Conservation (phyloP, 2,113 vertebrate species). For the Myotis lucifugus region DNA sequence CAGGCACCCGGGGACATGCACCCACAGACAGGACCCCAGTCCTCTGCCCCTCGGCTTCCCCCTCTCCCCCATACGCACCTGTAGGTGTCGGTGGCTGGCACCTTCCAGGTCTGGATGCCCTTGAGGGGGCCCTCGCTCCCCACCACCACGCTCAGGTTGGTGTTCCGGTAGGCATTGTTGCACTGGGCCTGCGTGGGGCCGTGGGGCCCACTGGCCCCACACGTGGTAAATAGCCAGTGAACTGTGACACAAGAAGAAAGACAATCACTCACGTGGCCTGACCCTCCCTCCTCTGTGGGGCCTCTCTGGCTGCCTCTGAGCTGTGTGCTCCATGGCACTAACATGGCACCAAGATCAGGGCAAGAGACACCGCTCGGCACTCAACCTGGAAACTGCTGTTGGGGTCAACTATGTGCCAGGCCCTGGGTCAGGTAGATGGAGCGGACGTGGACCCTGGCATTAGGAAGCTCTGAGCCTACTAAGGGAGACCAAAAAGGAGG, state of each 20-base stretch:
- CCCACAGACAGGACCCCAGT: neutral
- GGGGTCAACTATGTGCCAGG: neutral
- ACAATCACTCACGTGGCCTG: neutral
- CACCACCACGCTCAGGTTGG: slow-evolving; percentile 93
- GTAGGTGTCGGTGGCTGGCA: slow-evolving; percentile 94
- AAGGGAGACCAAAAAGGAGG: neutral
- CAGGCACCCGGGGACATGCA: neutral
- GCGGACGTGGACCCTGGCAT: neutral
- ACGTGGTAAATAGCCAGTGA: slow-evolving; percentile 95
- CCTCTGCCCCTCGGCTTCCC: neutral
- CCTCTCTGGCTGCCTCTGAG: neutral
- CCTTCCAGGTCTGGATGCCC: slow-evolving; percentile 95
- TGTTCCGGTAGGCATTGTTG: slow-evolving; percentile 93
- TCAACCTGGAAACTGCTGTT: neutral
- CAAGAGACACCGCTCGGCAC: neutral
- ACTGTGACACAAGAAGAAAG: slow-evolving; percentile 80
- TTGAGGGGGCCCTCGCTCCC: slow-evolving; percentile 90
- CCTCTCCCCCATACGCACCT: slow-evolving; percentile 84
- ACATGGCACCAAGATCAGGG: neutral
- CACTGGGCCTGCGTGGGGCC: slow-evolving; percentile 96
- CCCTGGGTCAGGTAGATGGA: neutral
- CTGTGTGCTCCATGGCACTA: neutral
- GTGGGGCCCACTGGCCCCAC: slow-evolving; percentile 93
- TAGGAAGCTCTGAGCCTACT: neutral
- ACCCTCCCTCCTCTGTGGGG: neutral